Evolutionary conservation across 2,113 vertebrate genomes (phyloP), one percentile per base, ranked within the genome.

Genomic region (Cyanoramphus novaezelandiae): DNA sequence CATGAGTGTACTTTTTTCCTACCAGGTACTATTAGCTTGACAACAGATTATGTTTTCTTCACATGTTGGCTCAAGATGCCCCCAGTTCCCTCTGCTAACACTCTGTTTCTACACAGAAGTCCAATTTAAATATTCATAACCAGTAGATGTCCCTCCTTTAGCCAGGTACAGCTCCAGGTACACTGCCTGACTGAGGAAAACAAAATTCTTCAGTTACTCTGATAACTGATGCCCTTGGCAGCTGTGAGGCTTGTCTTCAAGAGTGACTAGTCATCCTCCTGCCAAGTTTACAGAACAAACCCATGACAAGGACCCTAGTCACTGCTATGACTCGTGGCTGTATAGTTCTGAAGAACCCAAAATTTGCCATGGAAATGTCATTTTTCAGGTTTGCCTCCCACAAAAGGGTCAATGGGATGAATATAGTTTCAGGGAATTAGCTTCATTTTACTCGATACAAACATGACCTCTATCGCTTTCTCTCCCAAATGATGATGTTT

Each of bases 401-500:
- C 5, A 29, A 15, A 64, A 63, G 84, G 77, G 52, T 76, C 81
- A 85, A 9, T 2, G 1, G 65, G 35, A 65, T 68, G 62, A 65
- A 72, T 44, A 71, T 2, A n/a, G 31, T 57, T 90, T 79, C 69
- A 76, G 57, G 43, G 50, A 89, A 70, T 18, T 85, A 3, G 0
- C 7, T 76, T 84, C 77, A 44, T 52, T 55, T 74, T 1, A 82
- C 44, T 79, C 78, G 84, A 72, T 31, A 72, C 13, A 87, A 33
- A 6, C 81, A 85, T 0, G 0, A 92, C 21, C 35, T 80, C 60
- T 28, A 46, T 31, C 0, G 0, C 57, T 59, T 87, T 64, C 59
- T 35, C 49, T 52, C 77, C 47, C 35, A 55, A 68, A 63, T 63
- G 9, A 85, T 17, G 25, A 44, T 28, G 8, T 76, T 96, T 86